Base-by-base conservation (phyloP, 2,797 vertebrate genomes). In the Erethizon dorsatum region DNA sequence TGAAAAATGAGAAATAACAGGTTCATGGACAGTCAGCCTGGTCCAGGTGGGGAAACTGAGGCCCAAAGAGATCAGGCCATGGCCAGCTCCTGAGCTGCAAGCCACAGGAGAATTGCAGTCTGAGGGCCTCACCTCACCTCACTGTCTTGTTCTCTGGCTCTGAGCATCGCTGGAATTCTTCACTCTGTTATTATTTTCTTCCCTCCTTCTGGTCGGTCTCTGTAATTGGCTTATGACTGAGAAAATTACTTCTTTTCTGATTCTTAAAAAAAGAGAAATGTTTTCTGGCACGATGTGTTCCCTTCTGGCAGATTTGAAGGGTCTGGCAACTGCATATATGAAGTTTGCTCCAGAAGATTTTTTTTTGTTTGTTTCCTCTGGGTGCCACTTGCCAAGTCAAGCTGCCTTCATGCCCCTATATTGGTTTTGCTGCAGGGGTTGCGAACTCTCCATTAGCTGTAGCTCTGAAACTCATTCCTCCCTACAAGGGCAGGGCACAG, bases 111-210 rank as follows among this genome's bases (percentile, higher is more conserved):
- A 18, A 14, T 1, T 26, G 59, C 20, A 20, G 0, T 1, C 0
- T 18, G 0, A 0, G 6, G 2, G 9, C n/a, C 57, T 0, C 0
- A 5, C 56, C 0, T 12, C 24, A n/a, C n/a, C 47, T 71, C 0
- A 2, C 65, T 31, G 0, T 11, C 45, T 1, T 12, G 22, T 22
- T 13, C 71, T 20, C 73, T 77, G 73, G 26, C 20, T 28, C 73
- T 9, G 47, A 5, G 13, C 4, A 14, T 13, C 14, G 0, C 1
- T 52, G 22, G 17, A 54, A n/a, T 84, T 82, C 80, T 75, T 52
- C 26, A 31, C 50, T 83, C 20, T 69, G 41, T 63, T 41, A 41
- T 28, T 24, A 1, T 13, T 14, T 77, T 37, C 56, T 71, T 77
- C 71, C 15, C 69, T 12, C 83, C 28, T 69, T 61, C 77, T 54